These are phyloP conservation scores for Lithobates pipiens DNA, from an alignment of 2,797 vertebrate genomes.

Conservation along the genomic window DNA sequence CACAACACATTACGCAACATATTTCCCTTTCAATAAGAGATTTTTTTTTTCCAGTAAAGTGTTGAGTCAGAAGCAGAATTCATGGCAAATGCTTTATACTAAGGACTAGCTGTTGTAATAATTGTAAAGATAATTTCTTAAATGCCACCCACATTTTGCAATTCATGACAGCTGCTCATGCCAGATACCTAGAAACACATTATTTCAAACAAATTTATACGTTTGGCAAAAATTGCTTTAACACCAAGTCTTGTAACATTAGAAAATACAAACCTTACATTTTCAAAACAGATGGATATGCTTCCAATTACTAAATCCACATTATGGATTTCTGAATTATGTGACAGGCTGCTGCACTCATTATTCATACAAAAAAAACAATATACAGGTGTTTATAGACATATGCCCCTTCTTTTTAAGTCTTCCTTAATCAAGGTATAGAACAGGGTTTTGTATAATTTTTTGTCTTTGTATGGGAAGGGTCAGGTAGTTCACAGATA, in stretches of 20 bases:
- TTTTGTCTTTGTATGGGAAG: neutral
- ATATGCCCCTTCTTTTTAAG: no score
- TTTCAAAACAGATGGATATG: constrained; percentile 22
- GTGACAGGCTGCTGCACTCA: neutral
- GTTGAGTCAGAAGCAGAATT: neutral
- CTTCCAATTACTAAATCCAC: neutral
- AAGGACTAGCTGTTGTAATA: neutral
- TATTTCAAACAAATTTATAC: neutral
- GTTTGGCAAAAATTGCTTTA: neutral
- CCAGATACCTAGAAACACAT: constrained; percentile 5
- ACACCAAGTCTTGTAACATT: neutral
- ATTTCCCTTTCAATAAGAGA: neutral
- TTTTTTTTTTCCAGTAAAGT: neutral
- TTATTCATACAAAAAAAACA: no score
- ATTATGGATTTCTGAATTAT: neutral
- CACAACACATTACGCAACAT: neutral
- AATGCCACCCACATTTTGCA: constrained; percentile 9
- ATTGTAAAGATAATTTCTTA: neutral
- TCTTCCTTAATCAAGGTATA: no score
- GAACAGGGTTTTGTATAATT: neutral
- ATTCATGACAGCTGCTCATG: neutral
- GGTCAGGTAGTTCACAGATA: neutral
- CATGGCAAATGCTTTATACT: neutral
- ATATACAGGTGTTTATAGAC: no score
- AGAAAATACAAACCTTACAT: neutral